Conservation (phyloP, 92 coral and sea anemone species). For the Paragorgia papillata region DNA sequence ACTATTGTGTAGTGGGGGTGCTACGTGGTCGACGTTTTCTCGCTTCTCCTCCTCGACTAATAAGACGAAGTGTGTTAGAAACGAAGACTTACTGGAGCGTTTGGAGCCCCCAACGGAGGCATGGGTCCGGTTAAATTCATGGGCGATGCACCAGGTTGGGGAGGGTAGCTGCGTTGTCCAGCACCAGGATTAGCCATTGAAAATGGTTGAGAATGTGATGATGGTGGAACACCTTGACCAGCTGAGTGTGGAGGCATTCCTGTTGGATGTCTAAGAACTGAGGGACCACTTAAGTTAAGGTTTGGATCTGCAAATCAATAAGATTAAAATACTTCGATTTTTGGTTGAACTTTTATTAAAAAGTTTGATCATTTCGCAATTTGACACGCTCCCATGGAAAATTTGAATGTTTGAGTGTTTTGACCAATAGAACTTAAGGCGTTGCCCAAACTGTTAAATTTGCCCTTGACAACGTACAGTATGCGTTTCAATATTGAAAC, state of each 20-base stretch:
- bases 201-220: slow-evolving; percentile 11
- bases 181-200: slow-evolving; percentile 26
- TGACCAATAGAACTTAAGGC: too few species aligned
- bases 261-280: slow-evolving; percentile 20
- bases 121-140: slow-evolving; percentile 38
- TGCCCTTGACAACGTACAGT: too few species aligned
- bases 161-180: slow-evolving; percentile 28
- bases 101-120: slow-evolving; percentile 29
- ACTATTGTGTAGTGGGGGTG: too few species aligned
- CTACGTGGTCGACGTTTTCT: too few species aligned
- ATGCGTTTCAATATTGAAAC: too few species aligned
- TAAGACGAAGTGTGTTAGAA: too few species aligned
- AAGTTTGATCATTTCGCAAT: too few species aligned
- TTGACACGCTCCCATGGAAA: too few species aligned
- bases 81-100: slow-evolving; percentile 30
- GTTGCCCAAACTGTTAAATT: too few species aligned
- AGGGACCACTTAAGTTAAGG: slow-evolving; percentile 26
- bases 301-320: slow-evolving; percentile 26
- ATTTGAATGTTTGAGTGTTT: too few species aligned
- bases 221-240: slow-evolving; percentile 10
- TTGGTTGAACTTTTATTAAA: too few species aligned
- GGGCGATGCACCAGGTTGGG: slow-evolving; percentile 44
- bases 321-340: background rate
- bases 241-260: slow-evolving; percentile 37
- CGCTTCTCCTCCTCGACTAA: too few species aligned